Evolutionary conservation across 2,888 invertebrate genomes (phyloP).

Genomic region (Nasonovia ribisnigri): DNA sequence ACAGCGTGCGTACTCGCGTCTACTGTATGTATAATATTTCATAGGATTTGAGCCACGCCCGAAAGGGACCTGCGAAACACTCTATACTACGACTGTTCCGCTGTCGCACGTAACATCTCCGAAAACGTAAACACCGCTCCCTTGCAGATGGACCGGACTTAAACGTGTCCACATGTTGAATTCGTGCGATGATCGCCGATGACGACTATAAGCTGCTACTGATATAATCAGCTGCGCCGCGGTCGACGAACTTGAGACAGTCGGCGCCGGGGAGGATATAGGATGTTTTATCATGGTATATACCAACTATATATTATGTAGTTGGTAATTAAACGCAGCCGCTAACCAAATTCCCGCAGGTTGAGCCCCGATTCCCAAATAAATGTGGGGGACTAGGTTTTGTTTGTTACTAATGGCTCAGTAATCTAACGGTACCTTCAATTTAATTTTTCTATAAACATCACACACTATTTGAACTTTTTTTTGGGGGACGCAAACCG

Average conservation of each 20-base stretch:
- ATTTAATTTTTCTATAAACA: neutral
- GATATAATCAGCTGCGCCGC: neutral
- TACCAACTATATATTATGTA: neutral
- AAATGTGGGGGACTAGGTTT: neutral
- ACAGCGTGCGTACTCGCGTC: neutral
- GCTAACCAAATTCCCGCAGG: neutral
- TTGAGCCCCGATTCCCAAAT: neutral
- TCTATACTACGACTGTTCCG: neutral
- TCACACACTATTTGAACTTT: neutral
- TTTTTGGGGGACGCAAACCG: neutral
- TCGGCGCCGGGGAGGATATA: neutral
- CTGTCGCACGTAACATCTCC: slow-evolving; percentile 28
- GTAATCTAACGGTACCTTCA: neutral
- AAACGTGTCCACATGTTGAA: slow-evolving; percentile 62
- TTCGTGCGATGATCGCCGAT: neutral
- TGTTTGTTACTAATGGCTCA: neutral
- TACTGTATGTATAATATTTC: neutral
- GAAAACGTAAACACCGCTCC: slow-evolving; percentile 45
- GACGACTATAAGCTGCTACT: neutral
- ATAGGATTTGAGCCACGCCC: neutral
- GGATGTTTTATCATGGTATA: neutral
- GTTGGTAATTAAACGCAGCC: neutral
- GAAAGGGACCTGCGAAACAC: neutral
- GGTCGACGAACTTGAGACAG: neutral
- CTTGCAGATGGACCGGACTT: slow-evolving; percentile 33